phyloP scores from a whole-genome alignment of 2,113 vertebrate genomes.

The Gambusia affinis region DNA sequence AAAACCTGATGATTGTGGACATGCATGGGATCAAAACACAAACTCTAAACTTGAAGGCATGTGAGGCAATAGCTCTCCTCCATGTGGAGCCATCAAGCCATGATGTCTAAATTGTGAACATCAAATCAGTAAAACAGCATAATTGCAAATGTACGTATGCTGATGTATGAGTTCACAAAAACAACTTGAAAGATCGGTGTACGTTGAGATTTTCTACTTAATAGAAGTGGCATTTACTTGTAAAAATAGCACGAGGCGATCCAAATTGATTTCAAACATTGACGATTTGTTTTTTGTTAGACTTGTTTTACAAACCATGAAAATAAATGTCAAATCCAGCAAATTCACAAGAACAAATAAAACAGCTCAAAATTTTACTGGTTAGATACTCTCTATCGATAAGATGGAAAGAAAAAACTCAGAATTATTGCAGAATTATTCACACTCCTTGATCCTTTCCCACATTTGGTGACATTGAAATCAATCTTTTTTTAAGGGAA shows the following conservation, averaged over 20 bases:
- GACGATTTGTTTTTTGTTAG: not conserved
- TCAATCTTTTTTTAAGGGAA: not conserved
- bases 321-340: conserved; percentile 11
- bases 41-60: not conserved
- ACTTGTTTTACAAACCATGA: conserved; percentile 22
- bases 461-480: not conserved
- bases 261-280: conserved; percentile 1
- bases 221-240: conserved; percentile 31
- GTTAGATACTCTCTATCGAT: not conserved
- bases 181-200: conserved; percentile 17
- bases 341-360: conserved; percentile 36
- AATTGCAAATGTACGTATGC: conserved; percentile 15
- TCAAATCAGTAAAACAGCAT: conserved; percentile 26
- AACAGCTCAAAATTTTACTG: conserved; percentile 28
- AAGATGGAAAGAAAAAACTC: conserved; percentile 17
- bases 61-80: not conserved
- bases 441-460: not conserved
- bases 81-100: not conserved
- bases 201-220: conserved; percentile 21
- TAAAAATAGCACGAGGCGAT: conserved; percentile 7
- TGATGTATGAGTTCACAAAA: conserved; percentile 5
- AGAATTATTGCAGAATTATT: not conserved
- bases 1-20: not conserved
- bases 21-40: not conserved
- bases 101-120: conserved; percentile 12